These are phyloP conservation scores for Apodemus agrarius DNA, from an alignment of 2,797 vertebrate species.

Conservation along the genomic window DNA sequence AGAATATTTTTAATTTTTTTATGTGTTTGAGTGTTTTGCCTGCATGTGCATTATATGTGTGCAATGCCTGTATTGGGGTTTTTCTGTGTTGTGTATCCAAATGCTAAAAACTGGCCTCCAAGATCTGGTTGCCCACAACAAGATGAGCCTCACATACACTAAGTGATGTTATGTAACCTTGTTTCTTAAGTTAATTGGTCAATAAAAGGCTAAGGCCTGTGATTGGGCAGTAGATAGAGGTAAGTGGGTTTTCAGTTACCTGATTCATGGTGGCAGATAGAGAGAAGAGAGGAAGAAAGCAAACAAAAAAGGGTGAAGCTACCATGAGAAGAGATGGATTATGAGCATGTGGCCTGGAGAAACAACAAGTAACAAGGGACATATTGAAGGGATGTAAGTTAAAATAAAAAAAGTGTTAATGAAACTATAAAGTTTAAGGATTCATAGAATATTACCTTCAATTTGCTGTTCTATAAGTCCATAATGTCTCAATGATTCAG, in stretches of 20 bases:
- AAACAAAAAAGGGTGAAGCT: neutral
- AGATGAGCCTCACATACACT: neutral
- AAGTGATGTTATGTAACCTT: neutral
- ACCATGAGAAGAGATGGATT: neutral
- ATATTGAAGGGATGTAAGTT: neutral
- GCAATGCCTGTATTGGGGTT: neutral
- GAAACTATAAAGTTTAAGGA: conserved; percentile 22
- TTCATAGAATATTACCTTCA: conserved; percentile 77
- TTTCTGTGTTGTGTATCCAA: neutral
- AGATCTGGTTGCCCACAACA: neutral
- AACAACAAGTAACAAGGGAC: neutral
- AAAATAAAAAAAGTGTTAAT: neutral
- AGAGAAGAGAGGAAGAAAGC: neutral
- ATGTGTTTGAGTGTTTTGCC: neutral
- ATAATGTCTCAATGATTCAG: neutral
- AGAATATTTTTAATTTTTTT: neutral
- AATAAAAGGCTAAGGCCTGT: neutral
- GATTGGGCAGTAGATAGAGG: neutral
- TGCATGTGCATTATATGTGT: neutral
- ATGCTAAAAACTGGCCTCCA: neutral
- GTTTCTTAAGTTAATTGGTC: neutral
- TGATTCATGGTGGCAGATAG: neutral
- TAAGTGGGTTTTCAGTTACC: neutral
- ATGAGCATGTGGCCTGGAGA: neutral
- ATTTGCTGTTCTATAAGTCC: conserved; percentile 70